A percentile compares a stretch with the other conserved stretches of the same genome.
Evolutionary conservation across 2,888 invertebrate species (phyloP).

Genomic region (Entomobrya multifasciata): DNA sequence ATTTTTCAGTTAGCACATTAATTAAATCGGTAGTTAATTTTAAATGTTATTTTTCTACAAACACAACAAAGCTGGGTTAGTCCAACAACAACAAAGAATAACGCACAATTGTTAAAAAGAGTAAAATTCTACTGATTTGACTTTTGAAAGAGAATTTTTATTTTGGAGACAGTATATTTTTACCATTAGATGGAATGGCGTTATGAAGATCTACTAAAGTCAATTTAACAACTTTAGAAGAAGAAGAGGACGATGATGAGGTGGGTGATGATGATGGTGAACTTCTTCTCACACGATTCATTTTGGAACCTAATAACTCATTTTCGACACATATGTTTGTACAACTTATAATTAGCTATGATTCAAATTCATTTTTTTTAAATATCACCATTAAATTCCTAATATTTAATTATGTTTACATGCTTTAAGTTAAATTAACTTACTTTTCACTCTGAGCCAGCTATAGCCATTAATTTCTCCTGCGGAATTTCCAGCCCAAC

Average conservation of each 20-base stretch:
- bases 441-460: conserved; percentile 97
- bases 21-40: not conserved
- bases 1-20: not conserved
- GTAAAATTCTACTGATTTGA: not conserved
- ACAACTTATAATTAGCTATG: no score
- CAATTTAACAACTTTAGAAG: conserved; percentile 77
- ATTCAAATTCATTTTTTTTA: not conserved
- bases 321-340: not conserved
- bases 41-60: not conserved
- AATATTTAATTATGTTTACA: no score
- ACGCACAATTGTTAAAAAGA: not conserved
- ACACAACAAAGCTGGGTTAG: not conserved
- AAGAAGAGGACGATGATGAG: not conserved
- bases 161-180: conserved; percentile 14
- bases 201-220: conserved; percentile 77
- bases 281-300: conserved; percentile 49
- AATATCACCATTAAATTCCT: not conserved
- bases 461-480: conserved; percentile 94
- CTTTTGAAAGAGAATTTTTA: not conserved
- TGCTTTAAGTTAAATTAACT: conserved; percentile 82
- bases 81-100: not conserved
- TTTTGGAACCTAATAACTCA: conserved; percentile 14
- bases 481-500: conserved; percentile 93
- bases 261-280: conserved; percentile 19
- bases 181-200: conserved; percentile 78